Evolutionary conservation across 1,140 invertebrate genomes (phyloP), one percentile per base, ranked within the genome.

Genomic region (Drosophila ambigua): DNA sequence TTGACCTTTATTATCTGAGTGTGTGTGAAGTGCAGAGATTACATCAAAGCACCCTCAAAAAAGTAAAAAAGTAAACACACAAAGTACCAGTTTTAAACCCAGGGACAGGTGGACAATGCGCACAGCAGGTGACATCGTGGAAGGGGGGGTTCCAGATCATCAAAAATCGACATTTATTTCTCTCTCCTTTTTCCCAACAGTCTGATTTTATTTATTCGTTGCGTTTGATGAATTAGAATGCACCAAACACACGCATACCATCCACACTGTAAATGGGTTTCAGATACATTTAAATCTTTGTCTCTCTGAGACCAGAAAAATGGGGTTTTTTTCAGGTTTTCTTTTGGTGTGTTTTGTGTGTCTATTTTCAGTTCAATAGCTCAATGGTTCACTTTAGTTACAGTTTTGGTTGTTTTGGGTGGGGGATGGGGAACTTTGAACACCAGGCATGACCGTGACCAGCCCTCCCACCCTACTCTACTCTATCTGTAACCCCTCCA

Each of bases 121-220:
- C 64, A 20, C 66, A 69, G 66, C 66, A 69, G 66, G 64, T 61
- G 69, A 51, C 67, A 49, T 13, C n/a, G 3, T 24, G 20, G 23
- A 6, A 3, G 4, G 35, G 35, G 35, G 35, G 53, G 53, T 54
- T 59, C n/a, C 46, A 71, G 62, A 53, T 72, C 65, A 63, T 73
- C 58, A 63, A 58, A 64, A 61, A 23, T 46, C 43, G 9, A 61
- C 41, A 46, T 72, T 72, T 72, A 61, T 54, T 58, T 41, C 64
- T 35, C 51, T 43, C 39, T 65, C 43, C 31, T 7, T 28, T 28
- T 28, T 28, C 26, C 7, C 9, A 9, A 13, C 44, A 13, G 41
- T 35, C n/a, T 2, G 5, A 31, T 63, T 79, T 83, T 75, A 83
- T 83, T 83, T 84, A 83, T 82, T 44, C 51, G 63, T 26, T 39